Percentiles rank a stretch among this genome's conserved stretches.
phyloP scores from a whole-genome alignment of 2,797 vertebrate genomes.

The Falco rusticolus region DNA sequence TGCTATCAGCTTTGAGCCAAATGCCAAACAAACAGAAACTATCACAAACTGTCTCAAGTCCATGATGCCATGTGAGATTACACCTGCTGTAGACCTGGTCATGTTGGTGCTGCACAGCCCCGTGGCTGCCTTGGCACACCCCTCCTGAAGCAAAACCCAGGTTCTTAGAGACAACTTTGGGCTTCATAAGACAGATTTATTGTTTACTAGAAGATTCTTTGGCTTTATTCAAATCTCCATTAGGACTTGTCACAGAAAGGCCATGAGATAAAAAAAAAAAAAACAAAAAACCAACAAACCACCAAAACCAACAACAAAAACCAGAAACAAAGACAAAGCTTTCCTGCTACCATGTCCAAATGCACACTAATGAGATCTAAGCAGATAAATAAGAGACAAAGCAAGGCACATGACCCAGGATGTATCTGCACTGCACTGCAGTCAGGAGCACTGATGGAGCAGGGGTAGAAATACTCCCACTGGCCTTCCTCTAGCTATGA shows the following conservation, averaged over 20 bases:
- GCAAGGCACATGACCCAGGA: background rate
- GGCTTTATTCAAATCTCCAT: background rate
- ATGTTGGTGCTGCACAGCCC: background rate
- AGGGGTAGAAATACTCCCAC: background rate
- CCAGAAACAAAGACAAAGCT: background rate
- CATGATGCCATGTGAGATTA: background rate
- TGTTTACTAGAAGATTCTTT: background rate
- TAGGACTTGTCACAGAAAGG: background rate
- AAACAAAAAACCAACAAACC: background rate
- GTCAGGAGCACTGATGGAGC: background rate
- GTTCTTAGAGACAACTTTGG: background rate
- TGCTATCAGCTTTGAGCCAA: background rate
- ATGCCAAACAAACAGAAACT: background rate
- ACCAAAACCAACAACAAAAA: background rate
- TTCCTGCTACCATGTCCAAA: background rate
- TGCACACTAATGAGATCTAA: background rate
- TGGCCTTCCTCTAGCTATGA: background rate
- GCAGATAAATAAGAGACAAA: background rate
- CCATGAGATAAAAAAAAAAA: background rate
- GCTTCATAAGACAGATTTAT: background rate
- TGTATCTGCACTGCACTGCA: background rate
- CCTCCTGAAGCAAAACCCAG: background rate
- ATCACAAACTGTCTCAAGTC: background rate
- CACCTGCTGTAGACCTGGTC: background rate
- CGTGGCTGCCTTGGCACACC: background rate